Percentiles rank a stretch among this genome's conserved stretches.
Conservation (phyloP, 2,888 invertebrate species). For the Nemurella pictetii region DNA sequence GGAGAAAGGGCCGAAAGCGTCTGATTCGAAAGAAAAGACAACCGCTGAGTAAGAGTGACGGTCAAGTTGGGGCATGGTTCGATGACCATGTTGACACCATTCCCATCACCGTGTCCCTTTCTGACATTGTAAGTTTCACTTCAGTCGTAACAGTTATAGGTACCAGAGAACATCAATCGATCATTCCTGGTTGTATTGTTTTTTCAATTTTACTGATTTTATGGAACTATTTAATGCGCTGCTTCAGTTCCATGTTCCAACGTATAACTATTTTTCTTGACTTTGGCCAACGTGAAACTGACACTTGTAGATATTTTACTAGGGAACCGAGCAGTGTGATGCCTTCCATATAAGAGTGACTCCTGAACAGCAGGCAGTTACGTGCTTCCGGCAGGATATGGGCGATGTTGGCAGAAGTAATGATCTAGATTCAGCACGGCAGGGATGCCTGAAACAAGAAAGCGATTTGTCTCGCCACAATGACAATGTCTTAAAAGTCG, state of each 20-base stretch:
- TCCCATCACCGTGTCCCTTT: neutral
- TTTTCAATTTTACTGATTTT: too few species aligned
- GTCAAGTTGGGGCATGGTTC: neutral
- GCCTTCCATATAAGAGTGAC: neutral
- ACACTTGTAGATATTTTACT: too few species aligned
- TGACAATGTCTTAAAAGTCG: neutral
- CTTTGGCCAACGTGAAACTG: too few species aligned
- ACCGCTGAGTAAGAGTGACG: neutral
- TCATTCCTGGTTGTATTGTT: too few species aligned
- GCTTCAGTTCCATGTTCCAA: too few species aligned
- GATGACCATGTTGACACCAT: neutral
- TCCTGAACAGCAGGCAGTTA: too few species aligned
- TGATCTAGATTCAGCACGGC: neutral
- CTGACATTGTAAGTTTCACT: neutral
- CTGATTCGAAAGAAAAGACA: neutral
- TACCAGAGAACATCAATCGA: too few species aligned
- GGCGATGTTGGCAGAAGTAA: neutral
- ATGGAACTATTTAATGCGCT: too few species aligned
- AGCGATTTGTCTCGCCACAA: neutral
- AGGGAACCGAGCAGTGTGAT: neutral
- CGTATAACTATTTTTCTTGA: too few species aligned
- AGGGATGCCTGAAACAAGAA: too few species aligned
- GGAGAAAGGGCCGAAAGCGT: neutral
- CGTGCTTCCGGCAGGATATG: neutral
- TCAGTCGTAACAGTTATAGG: too few species aligned